Base-by-base conservation (phyloP, 1,140 invertebrate genomes). In the Melanaphis sacchari region DNA sequence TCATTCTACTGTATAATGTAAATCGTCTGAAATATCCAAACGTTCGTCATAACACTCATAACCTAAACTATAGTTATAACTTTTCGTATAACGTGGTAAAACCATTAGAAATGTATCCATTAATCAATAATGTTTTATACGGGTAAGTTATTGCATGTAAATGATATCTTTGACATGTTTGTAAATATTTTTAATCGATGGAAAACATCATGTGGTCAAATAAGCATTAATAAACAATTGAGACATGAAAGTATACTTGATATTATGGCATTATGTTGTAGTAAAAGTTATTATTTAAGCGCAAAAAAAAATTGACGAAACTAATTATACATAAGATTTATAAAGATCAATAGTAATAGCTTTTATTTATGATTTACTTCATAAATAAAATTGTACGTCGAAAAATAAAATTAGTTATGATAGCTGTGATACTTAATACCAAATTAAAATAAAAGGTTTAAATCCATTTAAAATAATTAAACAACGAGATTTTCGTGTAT, bases 111-210 rank as follows among this genome's bases (percentile, higher is more conserved):
- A 26, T 18, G 36, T 38, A 54, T 54, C 4, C 88, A 89, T 89
- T 89, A 89, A 89, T 89, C 88, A 89, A 89, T 38, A 54, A 18
- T 36, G 41, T 38, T 84, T 84, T 85, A 38, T 88, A 49, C 21
- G 43, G n/a, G 43, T 46, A 87, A n/a, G 24, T 89, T 49, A 49
- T 49, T 52, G 24, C 87, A 41, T 89, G 88, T 89, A 89, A 89
- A 52, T 89, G 26, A 54, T 89, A 89, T 26, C 49, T 89, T 89
- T 40, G 46, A 89, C 88, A 89, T 89, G 46, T 89, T 52, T 54
- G 88, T 54, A 54, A 89, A 89, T 54, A 89, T 54, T 36, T 54
- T 89, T 89, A 54, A 89, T 89, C 49, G 49, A 89, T 89, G 36
- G 36, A 40, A 52, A 52, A 89, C 41, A 89, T 89, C 46, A 9